Percentiles rank a stretch among this genome's conserved stretches.
Evolutionary conservation across 2,888 invertebrate species (phyloP).

Genomic region (Odontocolon sp.): DNA sequence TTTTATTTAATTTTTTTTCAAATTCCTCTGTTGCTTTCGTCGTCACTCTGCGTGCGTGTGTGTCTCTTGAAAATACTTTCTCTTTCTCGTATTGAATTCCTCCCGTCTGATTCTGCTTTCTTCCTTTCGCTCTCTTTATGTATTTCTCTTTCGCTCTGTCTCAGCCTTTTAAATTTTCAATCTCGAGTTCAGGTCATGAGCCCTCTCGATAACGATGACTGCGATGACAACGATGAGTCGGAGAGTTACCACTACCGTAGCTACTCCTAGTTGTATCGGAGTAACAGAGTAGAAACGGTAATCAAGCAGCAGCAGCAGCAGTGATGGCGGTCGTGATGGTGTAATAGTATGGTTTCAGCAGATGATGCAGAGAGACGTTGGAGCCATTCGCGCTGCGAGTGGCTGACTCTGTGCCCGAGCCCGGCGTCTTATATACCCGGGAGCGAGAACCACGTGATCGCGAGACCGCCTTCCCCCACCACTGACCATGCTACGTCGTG

Average conservation of each 20-base stretch:
- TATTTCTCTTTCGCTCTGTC: constrained; percentile 35
- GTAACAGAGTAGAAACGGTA: constrained; percentile 11
- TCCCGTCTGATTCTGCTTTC: neutral
- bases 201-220: constrained; percentile 19
- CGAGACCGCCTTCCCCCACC: constrained; percentile 47
- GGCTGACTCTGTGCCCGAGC: constrained; percentile 70
- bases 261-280: neutral
- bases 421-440: constrained; percentile 74
- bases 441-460: constrained; percentile 58
- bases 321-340: neutral
- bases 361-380: constrained; percentile 55
- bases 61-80: constrained; percentile 7
- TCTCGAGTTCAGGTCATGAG: constrained; percentile 14
- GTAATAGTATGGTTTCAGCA: constrained; percentile 5
- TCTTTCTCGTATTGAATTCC: constrained; percentile 11
- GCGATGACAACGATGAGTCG: constrained; percentile 33
- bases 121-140: constrained; percentile 1
- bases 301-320: neutral
- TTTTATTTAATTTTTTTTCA: constrained; percentile 12
- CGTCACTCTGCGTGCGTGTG: neutral
- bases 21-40: constrained; percentile 21
- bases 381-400: constrained; percentile 74
- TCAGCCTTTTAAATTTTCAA: constrained; percentile 19
- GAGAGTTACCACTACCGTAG: neutral
- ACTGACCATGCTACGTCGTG: neutral